Evolutionary conservation across 1,140 invertebrate genomes (phyloP), one percentile per base, ranked within the genome.

Genomic region (Zophobas atratus): DNA sequence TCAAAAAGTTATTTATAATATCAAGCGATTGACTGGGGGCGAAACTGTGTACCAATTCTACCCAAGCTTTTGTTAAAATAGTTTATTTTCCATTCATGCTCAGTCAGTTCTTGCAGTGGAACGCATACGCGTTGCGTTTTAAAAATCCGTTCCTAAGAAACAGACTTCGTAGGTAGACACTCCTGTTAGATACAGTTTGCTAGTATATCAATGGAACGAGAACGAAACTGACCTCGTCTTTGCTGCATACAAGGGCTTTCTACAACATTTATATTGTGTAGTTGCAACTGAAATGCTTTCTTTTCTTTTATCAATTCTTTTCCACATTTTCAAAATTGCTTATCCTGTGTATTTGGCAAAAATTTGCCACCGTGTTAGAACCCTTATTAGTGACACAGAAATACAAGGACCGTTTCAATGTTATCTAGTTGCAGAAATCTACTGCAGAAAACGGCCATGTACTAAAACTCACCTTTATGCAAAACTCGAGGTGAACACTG

Each of bases 81-180:
- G 49, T 51, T 67, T 67, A 67, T 67, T 67, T 67, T 41, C 32
- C 20, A 41, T 67, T 43, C 60, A 39, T 39, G 57, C 39, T 63
- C 57, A 20, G 57, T 63, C 39, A 67, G 60, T 67, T 67, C 36
- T 67, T 67, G 60, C 39, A 41, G 41, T 32, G 32, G 39, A 41
- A 20, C 43, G 60, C 41, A 57, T 57, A 43, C 6, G 32, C 32
- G 39, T 67, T 39, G 8, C 6, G 41, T 67, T 6, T 67, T 2
- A 41, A 43, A 67, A 67, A 43, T 20, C 20, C 20, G 20, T 20
- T 20, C 20, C 20, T 43, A 67, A 41, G 39, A 6, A 67, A n/a
- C 39, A 67, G 60, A 67, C 60, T 6, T 67, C 60, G 60, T 67
- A 67, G 60, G 60, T 36, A 67, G 60, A 67, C 60, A 67, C 43